Base-by-base conservation (phyloP, 2,113 vertebrate genomes). In the Dendropsophus ebraccatus region DNA sequence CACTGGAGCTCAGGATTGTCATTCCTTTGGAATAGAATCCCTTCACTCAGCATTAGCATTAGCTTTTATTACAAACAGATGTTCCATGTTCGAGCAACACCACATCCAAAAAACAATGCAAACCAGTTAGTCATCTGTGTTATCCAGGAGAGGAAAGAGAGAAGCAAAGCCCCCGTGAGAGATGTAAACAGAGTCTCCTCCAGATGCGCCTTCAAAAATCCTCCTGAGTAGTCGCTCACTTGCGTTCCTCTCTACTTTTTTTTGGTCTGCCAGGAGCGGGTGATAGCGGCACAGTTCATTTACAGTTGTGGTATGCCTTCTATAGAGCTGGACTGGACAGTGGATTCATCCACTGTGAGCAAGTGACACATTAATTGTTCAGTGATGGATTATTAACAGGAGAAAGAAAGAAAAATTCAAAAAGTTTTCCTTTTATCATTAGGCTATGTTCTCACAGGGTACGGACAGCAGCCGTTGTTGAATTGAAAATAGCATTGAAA, bases 1-100 rank as follows among this genome's bases (percentile, higher is more conserved):
- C 35, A 41, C 45, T 8, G 23, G 45, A 16, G 17, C 23, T 37
- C 28, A 16, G 25, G 9, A n/a, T 85, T 67, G 73, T 32, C 13
- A 10, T 47, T 70, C 41, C 9, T 60, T 70, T 86, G 32, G 75
- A 79, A 67, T 45, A 28, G 25, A 84, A 52, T 78, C 74, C 72
- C 30, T 81, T 73, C 45, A 52, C 76, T 54, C 30, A 86, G 60
- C 84, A 81, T 41, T 56, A 73, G 60, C 80, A 73, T 35, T 69
- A 60, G 72, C 49, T 72, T 86, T 86, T 79, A 86, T 86, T 72
- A 60, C 77, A 73, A 86, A 79, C 84, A 86, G 84, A 86, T 86
- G 84, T 79, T 86, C 28, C 49, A 41, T 86, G 49, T 86, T 81
- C 72, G 16, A 86, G 50, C 65, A 23, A 49, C 30, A 21, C 5